Percentiles rank a stretch among this genome's conserved stretches.
Evolutionary conservation across 2,888 invertebrate genomes (phyloP).

Genomic region (Idaea biselata): DNA sequence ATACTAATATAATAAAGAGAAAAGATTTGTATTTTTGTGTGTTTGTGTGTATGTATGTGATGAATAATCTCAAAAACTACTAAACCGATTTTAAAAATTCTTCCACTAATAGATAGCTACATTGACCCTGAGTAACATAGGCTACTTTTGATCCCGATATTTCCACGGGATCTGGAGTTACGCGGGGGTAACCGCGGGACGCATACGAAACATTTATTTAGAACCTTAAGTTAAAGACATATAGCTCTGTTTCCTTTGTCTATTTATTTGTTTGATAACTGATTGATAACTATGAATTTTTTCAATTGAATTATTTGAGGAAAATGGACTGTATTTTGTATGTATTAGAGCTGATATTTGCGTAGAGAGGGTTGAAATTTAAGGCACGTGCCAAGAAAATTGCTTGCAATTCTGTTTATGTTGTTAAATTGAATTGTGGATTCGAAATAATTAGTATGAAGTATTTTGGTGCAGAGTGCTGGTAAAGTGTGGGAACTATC

Average conservation of each 20-base stretch:
- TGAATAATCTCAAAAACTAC: too few relatives aligned
- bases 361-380: not conserved
- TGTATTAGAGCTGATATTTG: not conserved
- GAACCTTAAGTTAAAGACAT: not conserved
- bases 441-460: conserved; percentile 5
- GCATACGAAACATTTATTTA: not conserved
- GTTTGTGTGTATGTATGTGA: too few relatives aligned
- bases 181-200: too few relatives aligned
- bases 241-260: not conserved
- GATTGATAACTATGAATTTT: not conserved
- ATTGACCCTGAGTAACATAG: too few relatives aligned
- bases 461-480: not conserved
- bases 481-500: not conserved
- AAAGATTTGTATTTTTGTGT: too few relatives aligned
- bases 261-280: not conserved
- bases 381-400: conserved; percentile 28
- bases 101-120: too few relatives aligned
- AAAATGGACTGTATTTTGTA: not conserved
- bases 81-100: too few relatives aligned
- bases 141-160: too few relatives aligned
- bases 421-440: conserved; percentile 23
- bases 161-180: too few relatives aligned
- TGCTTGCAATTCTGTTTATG: conserved; percentile 26
- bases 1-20: too few relatives aligned
- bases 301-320: not conserved